phyloP scores from a whole-genome alignment of 2,888 invertebrate genomes.

The Cryptus viduatorius region DNA sequence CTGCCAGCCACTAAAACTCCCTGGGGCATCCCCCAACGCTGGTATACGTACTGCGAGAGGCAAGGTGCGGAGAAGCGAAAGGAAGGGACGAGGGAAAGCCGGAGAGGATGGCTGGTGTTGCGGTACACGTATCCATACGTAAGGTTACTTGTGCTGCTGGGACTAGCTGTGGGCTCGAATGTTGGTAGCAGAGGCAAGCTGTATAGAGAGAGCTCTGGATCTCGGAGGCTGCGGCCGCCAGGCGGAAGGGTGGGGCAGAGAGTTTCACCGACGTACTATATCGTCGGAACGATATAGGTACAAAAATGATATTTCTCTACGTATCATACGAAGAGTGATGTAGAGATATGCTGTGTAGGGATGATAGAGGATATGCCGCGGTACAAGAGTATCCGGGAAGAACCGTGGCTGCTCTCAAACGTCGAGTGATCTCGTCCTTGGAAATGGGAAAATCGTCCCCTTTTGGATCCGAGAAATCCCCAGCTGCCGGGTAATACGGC shows the following conservation, averaged over 20 bases:
- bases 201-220: constrained; percentile 9
- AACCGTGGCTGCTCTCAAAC: background rate
- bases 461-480: constrained; percentile 10
- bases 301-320: constrained; percentile 31
- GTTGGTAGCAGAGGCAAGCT: constrained; percentile 32
- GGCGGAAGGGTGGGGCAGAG: constrained; percentile 9
- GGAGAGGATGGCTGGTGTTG: constrained; percentile 43
- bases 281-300: constrained; percentile 11
- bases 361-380: background rate
- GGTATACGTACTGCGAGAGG: constrained; percentile 46
- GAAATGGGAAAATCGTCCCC: constrained; percentile 41
- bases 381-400: constrained; percentile 18
- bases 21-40: constrained; percentile 67
- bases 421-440: constrained; percentile 11
- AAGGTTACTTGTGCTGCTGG: constrained; percentile 49
- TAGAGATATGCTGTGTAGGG: background rate
- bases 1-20: constrained; percentile 77
- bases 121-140: constrained; percentile 52
- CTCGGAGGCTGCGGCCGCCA: constrained; percentile 4
- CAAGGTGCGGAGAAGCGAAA: constrained; percentile 29
- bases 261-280: constrained; percentile 8
- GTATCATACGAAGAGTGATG: constrained; percentile 9
- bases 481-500: constrained; percentile 15
- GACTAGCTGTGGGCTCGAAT: constrained; percentile 46
- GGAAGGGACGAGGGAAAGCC: constrained; percentile 43